Evolutionary conservation across 1,140 invertebrate genomes (phyloP), one percentile per base, ranked within the genome.

Genomic region (Calosoma granatense): DNA sequence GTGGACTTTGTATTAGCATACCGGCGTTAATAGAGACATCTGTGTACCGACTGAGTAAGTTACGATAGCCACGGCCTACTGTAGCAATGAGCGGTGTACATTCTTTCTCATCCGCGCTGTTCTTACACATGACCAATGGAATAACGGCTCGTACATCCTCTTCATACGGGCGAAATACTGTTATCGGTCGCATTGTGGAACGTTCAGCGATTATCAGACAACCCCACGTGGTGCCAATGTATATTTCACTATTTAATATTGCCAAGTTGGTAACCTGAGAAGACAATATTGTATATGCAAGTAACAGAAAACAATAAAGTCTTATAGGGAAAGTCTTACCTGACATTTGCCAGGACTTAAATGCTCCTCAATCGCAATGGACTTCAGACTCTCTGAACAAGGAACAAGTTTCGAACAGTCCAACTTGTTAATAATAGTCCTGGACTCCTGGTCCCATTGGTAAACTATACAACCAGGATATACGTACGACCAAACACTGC

Each of bases 321-420:
- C n/a, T n/a, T n/a, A n/a, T n/a, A 36, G 26, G 26, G 6, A 36
- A 36, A 36, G 43, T 62, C 70, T 70, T 72, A 87, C 84, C 69
- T 90, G 85, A 65, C 88, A 91, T 62, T 85, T 81, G 22, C 85
- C 86, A 1, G 83, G 83, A 47, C 83, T 88, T 0, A 92, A 76
- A 67, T 88, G 86, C 65, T 94, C 90, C 70, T 96, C 92, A 60
- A 94, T 90, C 23, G 88, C 86, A 56, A 94, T 94, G 12, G 91
- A 93, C 65, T 92, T 89, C 14, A 96, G 73, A 64, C 88, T 92
- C 71, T 96, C 92, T 1, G 90, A 93, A 67, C 91, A 94, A 14
- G 92, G 92, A 53, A 89, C 84, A 54, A 96, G 74, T 73, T 94
- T 94, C 1, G 90, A 92, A 76, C 92, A 94, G 72, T 96, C 92